Base-by-base conservation (phyloP, 2,113 vertebrate species). In the Melozone crissalis region DNA sequence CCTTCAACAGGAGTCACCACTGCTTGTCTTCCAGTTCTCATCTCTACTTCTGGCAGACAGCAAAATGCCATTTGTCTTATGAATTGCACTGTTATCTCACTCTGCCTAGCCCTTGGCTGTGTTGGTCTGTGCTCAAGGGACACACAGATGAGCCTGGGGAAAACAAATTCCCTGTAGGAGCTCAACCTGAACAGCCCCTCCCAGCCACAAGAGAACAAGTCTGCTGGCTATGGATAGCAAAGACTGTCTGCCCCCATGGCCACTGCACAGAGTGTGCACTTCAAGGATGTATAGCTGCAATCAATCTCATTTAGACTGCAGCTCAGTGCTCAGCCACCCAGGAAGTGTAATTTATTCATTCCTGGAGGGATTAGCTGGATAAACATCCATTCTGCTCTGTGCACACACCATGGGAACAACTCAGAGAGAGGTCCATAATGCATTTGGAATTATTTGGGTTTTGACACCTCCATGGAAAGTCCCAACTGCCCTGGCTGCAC, bases 291-390 rank as follows among this genome's bases (percentile, higher is more conserved):
- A 44, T 21, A 94, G 76, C 89, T 90, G 63, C 52, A 24, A 49
- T 95, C 87, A 81, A 76, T 95, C 94, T 86, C 82, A 92, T 92
- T 91, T 87, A 84, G 89, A 93, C 80, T 47, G 46, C 79, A 92
- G 80, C 72, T 94, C 91, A n/a, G 87, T 37, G 67, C 88, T 89
- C 94, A 89, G 85, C 68, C 5, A 0, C 61, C 47, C 5, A 1
- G 93, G 76, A 95, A 93, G 85, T 28, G 83, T 78, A 63, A 43
- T 73, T 92, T 87, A 90, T 78, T 89, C 6, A 14, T 95, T 94
- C 93, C 79, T 93, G 86, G 58, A 81, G 87, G 92, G 88, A 96
- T 15, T 95, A 93, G 91, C 72, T 93, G 92, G 59, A 92, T 92
- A 94, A 96, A 95, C 51, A 94, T 47, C 72, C 7, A 9, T 92